Evolutionary conservation across 2,797 vertebrate species (phyloP), one percentile per base, ranked within the genome.

Genomic region (Gymnodraco acuticeps): DNA sequence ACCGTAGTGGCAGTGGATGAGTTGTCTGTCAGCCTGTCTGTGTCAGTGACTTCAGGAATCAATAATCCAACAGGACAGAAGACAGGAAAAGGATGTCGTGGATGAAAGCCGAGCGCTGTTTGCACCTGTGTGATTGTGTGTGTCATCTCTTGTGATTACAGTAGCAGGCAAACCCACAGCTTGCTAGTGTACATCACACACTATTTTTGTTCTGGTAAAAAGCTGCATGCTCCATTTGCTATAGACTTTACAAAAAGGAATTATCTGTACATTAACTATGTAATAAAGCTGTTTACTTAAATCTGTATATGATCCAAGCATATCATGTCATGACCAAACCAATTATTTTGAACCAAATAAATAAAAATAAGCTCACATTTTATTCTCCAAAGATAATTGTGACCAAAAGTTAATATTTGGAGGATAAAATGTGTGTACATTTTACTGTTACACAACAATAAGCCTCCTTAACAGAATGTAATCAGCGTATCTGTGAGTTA

Each of bases 1-100:
- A 85, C 62, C 20, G 53, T 48, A 55, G 31, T 47, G 64, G 56
- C 59, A 43, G 71, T 70, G 74, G 82, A 86, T 66, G 64, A 77
- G 43, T 68, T 80, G 78, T 82, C 70, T 70, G 82, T 89, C 48
- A 71, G 66, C 55, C 58, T 66, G 66, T 75, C 73, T 51, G 61
- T 17, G 59, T 76, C 59, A 65, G 54, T 53, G 68, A 83, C 71
- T 20, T 42, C 56, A 82, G 45, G 76, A 82, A 80, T 86, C 78
- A 74, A 81, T 82, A 73, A 78, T 71, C 63, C 76, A 79, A 53
- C 72, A 20, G 20, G 43, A 63, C 55, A 78, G 55, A 63, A 64
- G 69, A 81, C 61, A 74, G 53, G 67, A 82, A 70, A 55, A 41
- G 4, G 41, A 66, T 73, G 73, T 31, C 27, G 15, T 50, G 45